These are phyloP conservation scores for Molothrus ater DNA, from an alignment of 2,797 vertebrate species.

Conservation along the genomic window DNA sequence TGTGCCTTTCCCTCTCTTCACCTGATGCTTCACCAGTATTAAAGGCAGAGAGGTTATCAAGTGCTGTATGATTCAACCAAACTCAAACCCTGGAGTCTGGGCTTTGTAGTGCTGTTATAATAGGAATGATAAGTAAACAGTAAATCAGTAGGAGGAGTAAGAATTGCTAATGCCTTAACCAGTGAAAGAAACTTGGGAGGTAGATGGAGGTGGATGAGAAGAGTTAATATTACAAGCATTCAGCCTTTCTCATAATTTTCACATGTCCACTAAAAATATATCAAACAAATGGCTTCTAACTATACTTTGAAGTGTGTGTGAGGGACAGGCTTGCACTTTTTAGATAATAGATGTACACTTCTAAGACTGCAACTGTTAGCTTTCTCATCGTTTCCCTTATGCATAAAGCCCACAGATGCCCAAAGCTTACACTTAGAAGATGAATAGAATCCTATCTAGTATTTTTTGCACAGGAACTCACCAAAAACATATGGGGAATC, in stretches of 20 bases:
- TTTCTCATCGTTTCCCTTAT: not conserved
- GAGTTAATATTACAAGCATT: not conserved
- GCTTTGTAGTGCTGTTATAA: not conserved
- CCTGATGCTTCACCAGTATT: not conserved
- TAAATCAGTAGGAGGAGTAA: not conserved
- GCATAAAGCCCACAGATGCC: not conserved
- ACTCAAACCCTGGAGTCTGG: not conserved
- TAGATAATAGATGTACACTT: not conserved
- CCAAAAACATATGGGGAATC: not conserved
- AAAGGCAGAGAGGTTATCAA: not conserved
- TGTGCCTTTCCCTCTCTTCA: not conserved
- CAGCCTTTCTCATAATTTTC: not conserved
- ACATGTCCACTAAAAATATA: constrained; percentile 23
- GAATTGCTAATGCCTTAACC: not conserved
- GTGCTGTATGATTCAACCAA: not conserved
- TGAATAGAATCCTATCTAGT: not conserved
- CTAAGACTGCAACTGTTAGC: not conserved
- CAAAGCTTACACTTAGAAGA: not conserved
- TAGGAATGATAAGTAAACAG: not conserved
- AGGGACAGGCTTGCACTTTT: constrained; percentile 5
- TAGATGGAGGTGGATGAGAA: not conserved
- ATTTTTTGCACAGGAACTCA: not conserved
- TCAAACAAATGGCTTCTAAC: constrained; percentile 7
- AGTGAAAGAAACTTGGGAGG: not conserved
- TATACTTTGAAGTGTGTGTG: not conserved